These are phyloP conservation scores for Cephus spinipes DNA, from an alignment of 2,888 invertebrate species.

Conservation along the genomic window DNA sequence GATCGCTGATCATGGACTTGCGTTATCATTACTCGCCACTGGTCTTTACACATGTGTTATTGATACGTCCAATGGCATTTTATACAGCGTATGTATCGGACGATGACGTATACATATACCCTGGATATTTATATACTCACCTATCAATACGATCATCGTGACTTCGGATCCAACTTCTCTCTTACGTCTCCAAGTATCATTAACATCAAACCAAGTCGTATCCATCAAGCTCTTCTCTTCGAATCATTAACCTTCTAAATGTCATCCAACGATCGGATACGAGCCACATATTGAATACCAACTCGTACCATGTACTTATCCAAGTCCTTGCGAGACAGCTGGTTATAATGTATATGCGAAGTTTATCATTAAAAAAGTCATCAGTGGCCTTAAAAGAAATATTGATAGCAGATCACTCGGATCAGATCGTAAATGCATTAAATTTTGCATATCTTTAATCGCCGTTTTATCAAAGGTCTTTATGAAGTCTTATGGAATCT, in stretches of 20 bases:
- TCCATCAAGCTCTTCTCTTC: background rate
- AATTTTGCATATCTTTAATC: background rate
- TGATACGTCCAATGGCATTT: background rate
- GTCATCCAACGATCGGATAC: background rate
- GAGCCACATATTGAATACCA: background rate
- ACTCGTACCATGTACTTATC: background rate
- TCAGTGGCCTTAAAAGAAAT: background rate
- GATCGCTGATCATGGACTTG: background rate
- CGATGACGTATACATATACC: background rate
- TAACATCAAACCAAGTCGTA: background rate
- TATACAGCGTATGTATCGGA: background rate
- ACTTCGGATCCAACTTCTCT: background rate
- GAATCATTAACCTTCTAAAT: background rate
- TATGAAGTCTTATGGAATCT: background rate
- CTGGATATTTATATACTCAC: background rate
- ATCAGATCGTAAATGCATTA: background rate
- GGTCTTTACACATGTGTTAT: background rate
- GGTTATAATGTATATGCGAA: background rate
- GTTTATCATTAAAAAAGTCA: background rate
- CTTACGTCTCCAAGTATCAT: background rate
- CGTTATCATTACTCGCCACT: background rate
- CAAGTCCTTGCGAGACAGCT: background rate
- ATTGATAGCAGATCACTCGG: background rate
- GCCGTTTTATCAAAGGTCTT: background rate
- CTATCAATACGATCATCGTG: background rate